Evolutionary conservation across 2,888 invertebrate genomes (phyloP).

Genomic region (Agrilus cyanescens): DNA sequence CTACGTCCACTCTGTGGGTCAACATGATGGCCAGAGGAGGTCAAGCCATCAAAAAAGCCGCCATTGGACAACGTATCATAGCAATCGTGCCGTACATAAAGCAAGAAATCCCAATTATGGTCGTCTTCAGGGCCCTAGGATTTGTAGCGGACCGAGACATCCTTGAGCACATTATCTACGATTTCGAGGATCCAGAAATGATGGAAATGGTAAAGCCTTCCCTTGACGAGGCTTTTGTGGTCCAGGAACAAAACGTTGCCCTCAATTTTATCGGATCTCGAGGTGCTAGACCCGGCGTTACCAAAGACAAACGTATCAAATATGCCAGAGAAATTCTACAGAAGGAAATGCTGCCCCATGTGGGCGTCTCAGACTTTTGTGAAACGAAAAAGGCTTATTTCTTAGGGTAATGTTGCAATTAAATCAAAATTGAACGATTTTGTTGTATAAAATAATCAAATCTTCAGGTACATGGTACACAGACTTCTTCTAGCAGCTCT

Average conservation of each 20-base stretch:
- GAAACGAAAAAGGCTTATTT: conserved; percentile 99
- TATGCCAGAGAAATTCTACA: conserved; percentile 99
- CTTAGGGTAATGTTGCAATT: conserved; percentile 47
- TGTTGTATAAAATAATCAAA: neutral
- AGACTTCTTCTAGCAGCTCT: conserved; percentile 85
- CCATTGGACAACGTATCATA: conserved; percentile 96
- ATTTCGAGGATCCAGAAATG: conserved; percentile 99
- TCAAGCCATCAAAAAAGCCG: conserved; percentile 96
- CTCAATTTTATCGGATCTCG: conserved; percentile 97
- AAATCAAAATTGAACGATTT: neutral
- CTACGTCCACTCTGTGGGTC: conserved; percentile 96
- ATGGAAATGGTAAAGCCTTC: conserved; percentile 99
- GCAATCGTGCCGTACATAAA: conserved; percentile 97
- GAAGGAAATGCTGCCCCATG: conserved; percentile 99
- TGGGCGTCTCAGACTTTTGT: conserved; percentile 98
- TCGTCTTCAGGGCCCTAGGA: conserved; percentile 89
- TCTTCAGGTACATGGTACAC: conserved; percentile 88
- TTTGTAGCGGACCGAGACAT: conserved; percentile 99
- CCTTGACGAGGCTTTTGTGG: conserved; percentile 97
- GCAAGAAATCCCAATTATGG: conserved; percentile 99
- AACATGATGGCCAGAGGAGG: conserved; percentile 99
- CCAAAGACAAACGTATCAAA: conserved; percentile 97
- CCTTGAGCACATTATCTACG: conserved; percentile 98
- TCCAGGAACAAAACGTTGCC: conserved; percentile 98
- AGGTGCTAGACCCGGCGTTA: conserved; percentile 95